These are phyloP conservation scores for Alca torda DNA, from an alignment of 2,797 vertebrate species.

Conservation along the genomic window DNA sequence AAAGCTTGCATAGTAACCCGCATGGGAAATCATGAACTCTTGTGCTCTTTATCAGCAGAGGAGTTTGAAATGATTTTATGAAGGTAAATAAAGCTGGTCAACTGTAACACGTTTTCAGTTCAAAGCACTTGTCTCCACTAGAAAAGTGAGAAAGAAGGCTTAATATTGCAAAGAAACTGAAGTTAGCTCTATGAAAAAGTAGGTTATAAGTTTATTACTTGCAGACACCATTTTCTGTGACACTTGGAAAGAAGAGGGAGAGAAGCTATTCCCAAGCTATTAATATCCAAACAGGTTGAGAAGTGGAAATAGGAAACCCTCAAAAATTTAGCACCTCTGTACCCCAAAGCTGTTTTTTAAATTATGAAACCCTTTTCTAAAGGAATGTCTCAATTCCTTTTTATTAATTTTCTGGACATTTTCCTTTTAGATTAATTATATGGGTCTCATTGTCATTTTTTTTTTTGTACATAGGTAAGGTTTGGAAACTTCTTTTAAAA, in stretches of 20 bases:
- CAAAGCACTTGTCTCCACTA: background rate
- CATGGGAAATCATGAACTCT: background rate
- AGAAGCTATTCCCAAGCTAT: background rate
- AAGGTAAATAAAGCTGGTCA: background rate
- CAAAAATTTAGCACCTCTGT: background rate
- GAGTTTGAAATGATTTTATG: background rate
- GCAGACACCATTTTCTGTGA: background rate
- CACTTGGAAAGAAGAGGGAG: background rate
- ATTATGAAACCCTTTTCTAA: background rate
- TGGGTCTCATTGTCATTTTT: background rate
- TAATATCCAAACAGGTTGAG: background rate
- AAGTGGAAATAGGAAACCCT: background rate
- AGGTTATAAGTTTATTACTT: background rate
- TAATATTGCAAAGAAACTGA: background rate
- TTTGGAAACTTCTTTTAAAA: background rate
- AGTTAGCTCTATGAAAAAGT: background rate
- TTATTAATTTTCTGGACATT: background rate
- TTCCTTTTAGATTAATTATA: background rate
- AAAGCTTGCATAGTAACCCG: background rate
- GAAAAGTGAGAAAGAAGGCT: background rate
- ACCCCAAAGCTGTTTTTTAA: background rate
- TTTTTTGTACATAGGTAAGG: background rate
- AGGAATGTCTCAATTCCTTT: background rate
- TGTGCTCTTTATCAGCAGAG: background rate
- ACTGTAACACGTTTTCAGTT: background rate